Evolutionary conservation across 2,888 invertebrate species (phyloP).

Genomic region (Acronicta psi): DNA sequence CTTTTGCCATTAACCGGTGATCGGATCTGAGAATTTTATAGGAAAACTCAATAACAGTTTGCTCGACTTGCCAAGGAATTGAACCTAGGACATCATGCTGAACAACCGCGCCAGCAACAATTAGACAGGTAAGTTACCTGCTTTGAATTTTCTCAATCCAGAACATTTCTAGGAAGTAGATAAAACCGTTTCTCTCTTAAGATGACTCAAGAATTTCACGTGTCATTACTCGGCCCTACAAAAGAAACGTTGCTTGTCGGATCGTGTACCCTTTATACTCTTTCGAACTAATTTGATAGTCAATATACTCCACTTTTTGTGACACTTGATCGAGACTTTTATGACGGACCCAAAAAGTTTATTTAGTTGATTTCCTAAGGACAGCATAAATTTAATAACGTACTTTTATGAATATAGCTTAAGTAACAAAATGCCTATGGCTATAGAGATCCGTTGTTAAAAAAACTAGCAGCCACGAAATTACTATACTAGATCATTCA

Average conservation of each 20-base stretch:
- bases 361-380: neutral
- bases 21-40: too few species aligned
- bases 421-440: too few species aligned
- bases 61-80: too few species aligned
- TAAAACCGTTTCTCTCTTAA: slow-evolving; percentile 7
- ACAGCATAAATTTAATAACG: neutral
- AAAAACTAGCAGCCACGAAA: too few species aligned
- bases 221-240: slow-evolving; percentile 24
- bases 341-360: slow-evolving; percentile 2
- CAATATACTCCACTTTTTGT: slow-evolving; percentile 15
- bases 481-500: too few species aligned
- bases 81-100: too few species aligned
- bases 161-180: slow-evolving; percentile 6
- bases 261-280: slow-evolving; percentile 17
- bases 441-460: too few species aligned
- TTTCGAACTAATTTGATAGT: slow-evolving; percentile 10
- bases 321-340: slow-evolving; percentile 3
- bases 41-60: too few species aligned
- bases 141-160: slow-evolving; percentile 9
- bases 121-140: neutral
- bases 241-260: slow-evolving; percentile 10
- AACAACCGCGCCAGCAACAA: too few species aligned
- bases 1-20: too few species aligned
- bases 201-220: slow-evolving; percentile 24
- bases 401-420: too few species aligned